Evolutionary conservation across 2,888 invertebrate species (phyloP), one percentile per base, ranked within the genome.

Genomic region (Teleiodes luculella): DNA sequence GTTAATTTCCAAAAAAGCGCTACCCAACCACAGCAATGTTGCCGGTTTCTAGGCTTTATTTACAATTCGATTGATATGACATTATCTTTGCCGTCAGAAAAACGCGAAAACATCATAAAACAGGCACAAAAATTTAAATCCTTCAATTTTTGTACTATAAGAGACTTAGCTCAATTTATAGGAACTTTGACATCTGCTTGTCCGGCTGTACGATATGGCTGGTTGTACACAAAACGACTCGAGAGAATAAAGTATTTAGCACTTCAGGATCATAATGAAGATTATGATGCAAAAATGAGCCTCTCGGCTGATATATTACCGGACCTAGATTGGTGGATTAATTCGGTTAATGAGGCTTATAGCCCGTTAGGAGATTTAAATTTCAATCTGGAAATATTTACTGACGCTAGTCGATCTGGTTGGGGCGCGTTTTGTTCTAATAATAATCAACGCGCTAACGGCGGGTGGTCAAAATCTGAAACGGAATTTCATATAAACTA

Each of bases 401-500:
- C 39, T 1, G 39, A 39, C 10, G 39, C 39, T 5, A 39, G 39
- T 14, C 39, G 14, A 7, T 5, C 18, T 3, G 39, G 65, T 7
- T 33, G 31, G 30, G 31, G 30, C 18, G 41, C 39, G 16, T 51
- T 51, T 18, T 51, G 45, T 33, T 24, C 24, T 24, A 6, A 24
- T 35, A 11, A 28, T 31, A 35, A 20, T 11, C 20, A 46, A 11
- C 18, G 43, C n/a, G 35, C 11, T 2, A 10, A 35, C 31, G 55
- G 55, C 11, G 30, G 13, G n/a, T 52, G 47, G 52, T 41, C 46
- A 11, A 24, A 24, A 11, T 18, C 11, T 8, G 52, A 48, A 14
- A 28, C 3, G 30, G n/a, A 43, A 10, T 37, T 33, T 39, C 51
- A 47, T 13, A 56, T 56, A 3, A 56, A 53, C 18, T 56, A 50